Evolutionary conservation across 2,797 vertebrate genomes (phyloP).

Genomic region (Malacoctenus gilli): DNA sequence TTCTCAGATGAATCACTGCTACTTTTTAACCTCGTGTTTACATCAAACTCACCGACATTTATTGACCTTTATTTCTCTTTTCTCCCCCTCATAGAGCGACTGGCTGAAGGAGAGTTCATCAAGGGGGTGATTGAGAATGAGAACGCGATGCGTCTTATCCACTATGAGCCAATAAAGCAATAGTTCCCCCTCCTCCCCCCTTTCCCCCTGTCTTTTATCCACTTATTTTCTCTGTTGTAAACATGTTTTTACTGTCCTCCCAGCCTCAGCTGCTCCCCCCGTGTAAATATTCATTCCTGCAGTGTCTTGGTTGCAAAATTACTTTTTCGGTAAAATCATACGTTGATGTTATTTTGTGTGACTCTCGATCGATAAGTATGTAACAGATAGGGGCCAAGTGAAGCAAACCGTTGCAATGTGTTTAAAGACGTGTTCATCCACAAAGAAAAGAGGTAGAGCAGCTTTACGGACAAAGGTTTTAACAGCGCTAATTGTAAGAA

Average conservation of each 20-base stretch:
- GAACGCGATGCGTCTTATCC: slow-evolving; percentile 83
- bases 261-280: slow-evolving; percentile 2
- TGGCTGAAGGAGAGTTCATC: slow-evolving; percentile 85
- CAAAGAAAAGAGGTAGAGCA: no score
- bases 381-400: slow-evolving; percentile 15
- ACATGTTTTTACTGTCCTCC: slow-evolving; percentile 1
- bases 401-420: background rate
- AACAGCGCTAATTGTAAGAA: no score
- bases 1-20: background rate
- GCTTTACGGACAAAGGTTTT: no score
- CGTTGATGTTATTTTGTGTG: slow-evolving; percentile 20
- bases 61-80: slow-evolving; percentile 17
- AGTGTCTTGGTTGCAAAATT: slow-evolving; percentile 43
- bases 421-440: background rate
- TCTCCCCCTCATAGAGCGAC: slow-evolving; percentile 66
- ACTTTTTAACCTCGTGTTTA: slow-evolving; percentile 20
- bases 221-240: background rate
- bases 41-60: background rate
- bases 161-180: slow-evolving; percentile 75
- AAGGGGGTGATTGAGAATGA: slow-evolving; percentile 82
- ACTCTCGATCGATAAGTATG: slow-evolving; percentile 38
- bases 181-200: slow-evolving; percentile 11
- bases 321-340: slow-evolving; percentile 36
- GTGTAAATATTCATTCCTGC: slow-evolving; percentile 67
- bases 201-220: slow-evolving; percentile 15